Conservation (phyloP, 92 coral and sea anemone species). For the Porites divaricata region DNA sequence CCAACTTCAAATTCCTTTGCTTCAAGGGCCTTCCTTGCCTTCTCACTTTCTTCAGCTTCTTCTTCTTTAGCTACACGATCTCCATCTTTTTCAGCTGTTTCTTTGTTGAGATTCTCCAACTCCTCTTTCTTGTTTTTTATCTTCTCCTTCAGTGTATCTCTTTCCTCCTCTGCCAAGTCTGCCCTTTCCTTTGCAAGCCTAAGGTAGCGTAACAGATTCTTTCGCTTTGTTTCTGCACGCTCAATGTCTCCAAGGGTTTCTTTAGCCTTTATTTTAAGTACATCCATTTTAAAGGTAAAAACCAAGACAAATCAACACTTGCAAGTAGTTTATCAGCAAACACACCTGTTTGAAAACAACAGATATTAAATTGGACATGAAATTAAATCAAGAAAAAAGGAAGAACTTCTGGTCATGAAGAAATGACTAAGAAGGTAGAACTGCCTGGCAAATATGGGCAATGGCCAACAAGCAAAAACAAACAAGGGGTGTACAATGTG, state of each 20-base stretch:
- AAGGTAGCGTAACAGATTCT: constrained; percentile 52
- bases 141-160: constrained; percentile 59
- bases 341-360: constrained; percentile 11
- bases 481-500: too few relatives aligned
- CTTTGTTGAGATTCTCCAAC: constrained; percentile 48
- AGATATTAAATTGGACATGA: neutral
- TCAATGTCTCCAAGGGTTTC: constrained; percentile 71
- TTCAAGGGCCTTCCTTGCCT: constrained; percentile 77
- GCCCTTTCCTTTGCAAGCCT: constrained; percentile 75
- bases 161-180: constrained; percentile 76
- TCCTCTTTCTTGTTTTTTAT: constrained; percentile 50
- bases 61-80: constrained; percentile 70
- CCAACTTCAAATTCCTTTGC: constrained; percentile 78
- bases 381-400: neutral
- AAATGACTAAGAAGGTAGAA: too few relatives aligned
- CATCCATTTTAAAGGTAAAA: constrained; percentile 56
- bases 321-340: constrained; percentile 25
- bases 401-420: too few relatives aligned
- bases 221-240: constrained; percentile 73
- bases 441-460: too few relatives aligned
- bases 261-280: constrained; percentile 69
- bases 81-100: constrained; percentile 35
- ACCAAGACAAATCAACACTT: neutral
- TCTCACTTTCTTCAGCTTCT: constrained; percentile 87
- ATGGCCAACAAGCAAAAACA: too few relatives aligned